Percentiles rank a stretch among this genome's conserved stretches.
phyloP scores from a whole-genome alignment of 2,888 invertebrate species.

The Arge pagana region DNA sequence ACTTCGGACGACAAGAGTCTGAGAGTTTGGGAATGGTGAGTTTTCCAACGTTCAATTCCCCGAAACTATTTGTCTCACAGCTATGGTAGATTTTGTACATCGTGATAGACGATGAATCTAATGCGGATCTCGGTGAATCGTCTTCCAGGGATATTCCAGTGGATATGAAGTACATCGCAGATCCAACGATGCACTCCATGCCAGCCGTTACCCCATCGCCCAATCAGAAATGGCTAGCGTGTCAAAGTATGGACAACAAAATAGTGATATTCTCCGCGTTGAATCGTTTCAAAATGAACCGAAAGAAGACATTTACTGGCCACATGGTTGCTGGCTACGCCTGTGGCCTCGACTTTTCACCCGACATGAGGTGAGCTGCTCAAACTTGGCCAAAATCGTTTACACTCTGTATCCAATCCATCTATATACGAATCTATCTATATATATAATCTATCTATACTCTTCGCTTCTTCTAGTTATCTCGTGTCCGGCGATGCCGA shows the following conservation, averaged over 20 bases:
- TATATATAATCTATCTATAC: too few relatives aligned
- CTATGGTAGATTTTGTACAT: neutral
- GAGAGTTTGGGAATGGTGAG: slow-evolving; percentile 96
- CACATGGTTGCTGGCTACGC: slow-evolving; percentile 99
- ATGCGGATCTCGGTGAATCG: too few relatives aligned
- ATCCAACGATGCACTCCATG: slow-evolving; percentile 99
- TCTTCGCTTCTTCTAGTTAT: slow-evolving; percentile 79
- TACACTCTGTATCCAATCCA: too few relatives aligned
- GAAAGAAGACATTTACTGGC: slow-evolving; percentile 96
- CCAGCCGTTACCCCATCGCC: slow-evolving; percentile 94
- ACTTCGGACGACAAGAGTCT: slow-evolving; percentile 99
- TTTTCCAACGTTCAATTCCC: too few relatives aligned
- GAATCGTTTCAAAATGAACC: slow-evolving; percentile 96
- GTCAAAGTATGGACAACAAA: slow-evolving; percentile 99
- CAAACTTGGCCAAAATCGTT: neutral
- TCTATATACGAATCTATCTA: too few relatives aligned
- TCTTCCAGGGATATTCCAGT: slow-evolving; percentile 84
- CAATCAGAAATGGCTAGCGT: slow-evolving; percentile 98
- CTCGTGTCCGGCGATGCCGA: slow-evolving; percentile 98
- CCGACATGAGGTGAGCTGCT: slow-evolving; percentile 86
- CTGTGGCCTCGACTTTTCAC: slow-evolving; percentile 94
- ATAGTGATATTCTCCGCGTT: slow-evolving; percentile 96
- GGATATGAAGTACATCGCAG: slow-evolving; percentile 99
- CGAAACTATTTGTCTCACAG: neutral
- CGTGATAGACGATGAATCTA: too few relatives aligned